phyloP scores from a whole-genome alignment of 2,888 invertebrate species.

The Chrysodeixis includens region DNA sequence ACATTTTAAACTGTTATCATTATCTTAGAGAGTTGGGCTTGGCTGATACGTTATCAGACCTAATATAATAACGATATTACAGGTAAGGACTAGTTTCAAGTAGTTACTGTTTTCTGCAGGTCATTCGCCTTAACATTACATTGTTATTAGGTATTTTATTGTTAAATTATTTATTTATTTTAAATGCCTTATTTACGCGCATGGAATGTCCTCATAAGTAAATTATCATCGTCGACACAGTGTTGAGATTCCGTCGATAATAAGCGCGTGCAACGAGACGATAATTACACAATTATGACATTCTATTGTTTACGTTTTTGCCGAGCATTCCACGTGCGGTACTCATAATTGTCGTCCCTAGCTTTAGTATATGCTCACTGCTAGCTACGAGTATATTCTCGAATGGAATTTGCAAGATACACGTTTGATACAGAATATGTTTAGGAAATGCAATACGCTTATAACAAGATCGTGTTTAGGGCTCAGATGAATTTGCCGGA shows the following conservation, averaged over 20 bases:
- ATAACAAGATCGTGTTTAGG: neutral
- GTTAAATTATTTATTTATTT: no score
- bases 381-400: neutral
- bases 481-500: neutral
- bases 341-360: neutral
- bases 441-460: neutral
- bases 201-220: no score
- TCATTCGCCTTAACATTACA: neutral
- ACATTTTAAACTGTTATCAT: neutral
- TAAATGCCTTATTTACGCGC: no score
- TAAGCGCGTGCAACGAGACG: neutral
- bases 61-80: neutral
- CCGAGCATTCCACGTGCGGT: conserved; percentile 4
- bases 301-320: conserved; percentile 14
- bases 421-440: neutral
- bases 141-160: no score
- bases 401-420: neutral
- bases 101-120: neutral
- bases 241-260: neutral
- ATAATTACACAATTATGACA: conserved; percentile 17
- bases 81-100: neutral
- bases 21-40: neutral
- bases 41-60: neutral
- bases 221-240: neutral
- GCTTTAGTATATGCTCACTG: no score